Evolutionary conservation across 2,888 invertebrate species (phyloP).

Genomic region (Augochlorella aurata): DNA sequence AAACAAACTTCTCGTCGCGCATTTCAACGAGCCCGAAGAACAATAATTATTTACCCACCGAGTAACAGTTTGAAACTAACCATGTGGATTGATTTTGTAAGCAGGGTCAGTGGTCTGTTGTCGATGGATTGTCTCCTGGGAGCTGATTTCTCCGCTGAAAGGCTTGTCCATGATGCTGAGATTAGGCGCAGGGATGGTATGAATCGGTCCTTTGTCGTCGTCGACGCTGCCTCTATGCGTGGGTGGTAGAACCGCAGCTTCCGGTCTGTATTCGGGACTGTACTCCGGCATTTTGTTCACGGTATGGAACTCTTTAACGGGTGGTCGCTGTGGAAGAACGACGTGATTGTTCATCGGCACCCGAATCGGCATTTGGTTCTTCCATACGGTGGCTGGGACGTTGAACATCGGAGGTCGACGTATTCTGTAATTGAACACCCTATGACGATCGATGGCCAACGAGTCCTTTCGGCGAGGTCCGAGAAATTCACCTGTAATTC

Average conservation of each 20-base stretch:
- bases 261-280: slow-evolving; percentile 72
- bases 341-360: slow-evolving; percentile 67
- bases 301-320: slow-evolving; percentile 75
- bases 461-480: neutral
- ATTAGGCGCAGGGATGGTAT: slow-evolving; percentile 93
- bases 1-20: neutral
- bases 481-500: slow-evolving; percentile 72
- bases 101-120: slow-evolving; percentile 57
- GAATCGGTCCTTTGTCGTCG: slow-evolving; percentile 88
- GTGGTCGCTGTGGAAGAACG: slow-evolving; percentile 72
- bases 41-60: neutral
- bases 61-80: slow-evolving; percentile 38
- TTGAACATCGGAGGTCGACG: slow-evolving; percentile 75
- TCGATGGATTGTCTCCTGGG: slow-evolving; percentile 55
- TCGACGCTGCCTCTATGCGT: slow-evolving; percentile 73
- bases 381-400: slow-evolving; percentile 62
- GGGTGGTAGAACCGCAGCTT: slow-evolving; percentile 66
- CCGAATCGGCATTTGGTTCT: slow-evolving; percentile 70
- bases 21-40: neutral
- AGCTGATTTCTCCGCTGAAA: slow-evolving; percentile 79
- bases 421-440: slow-evolving; percentile 58
- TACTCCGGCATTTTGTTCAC: slow-evolving; percentile 73
- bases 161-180: slow-evolving; percentile 87
- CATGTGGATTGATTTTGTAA: slow-evolving; percentile 63
- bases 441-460: slow-evolving; percentile 1